Base-by-base conservation (phyloP, 2,888 invertebrate species). In the Conomelus anceps region DNA sequence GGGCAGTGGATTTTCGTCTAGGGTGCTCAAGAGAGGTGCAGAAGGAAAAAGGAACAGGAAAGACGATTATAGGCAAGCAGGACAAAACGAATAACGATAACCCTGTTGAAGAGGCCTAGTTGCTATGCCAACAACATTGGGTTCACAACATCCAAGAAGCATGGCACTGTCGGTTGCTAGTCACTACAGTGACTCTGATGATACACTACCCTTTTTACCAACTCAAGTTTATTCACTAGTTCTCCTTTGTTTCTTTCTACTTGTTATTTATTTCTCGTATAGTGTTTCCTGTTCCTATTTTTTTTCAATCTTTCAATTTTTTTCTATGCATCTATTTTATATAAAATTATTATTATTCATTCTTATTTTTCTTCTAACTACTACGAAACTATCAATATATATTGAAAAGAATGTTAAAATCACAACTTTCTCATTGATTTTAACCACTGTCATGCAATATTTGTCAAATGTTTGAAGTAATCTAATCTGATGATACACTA, bases 51-150 rank as follows among this genome's bases (percentile, higher is more conserved):
- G 13, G 13, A 34, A 34, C 13, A 34, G 34, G 17, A 9, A 34
- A 34, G 34, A 34, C 13, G 34, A 34, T 34, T 9, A 34, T 34
- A 34, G 34, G 34, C 34, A 17, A 34, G 34, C 34, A 34, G 34
- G 6, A 34, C 34, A 4, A 34, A 34, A 34, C n/a, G n/a, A n/a
- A n/a, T n/a, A n/a, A n/a, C 34, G 34, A 34, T 34, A 34, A 34
- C 34, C 34, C 34, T 34, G 34, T 34, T 34, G 34, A 34, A 34
- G 34, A 34, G 34, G 34, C 9, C 24, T 86, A 86, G 86, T 86
- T 86, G 86, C 86, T 86, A 86, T 86, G 86, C 86, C 86, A 86
- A 86, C 86, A 86, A 34, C 34, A 34, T 34, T 1, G 34, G 17
- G 34, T 9, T 34, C 13, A 34, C 34, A 13, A 7, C 26, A 26